phyloP scores from a whole-genome alignment of 2,888 invertebrate genomes.

The Alviniconcha strummeri region DNA sequence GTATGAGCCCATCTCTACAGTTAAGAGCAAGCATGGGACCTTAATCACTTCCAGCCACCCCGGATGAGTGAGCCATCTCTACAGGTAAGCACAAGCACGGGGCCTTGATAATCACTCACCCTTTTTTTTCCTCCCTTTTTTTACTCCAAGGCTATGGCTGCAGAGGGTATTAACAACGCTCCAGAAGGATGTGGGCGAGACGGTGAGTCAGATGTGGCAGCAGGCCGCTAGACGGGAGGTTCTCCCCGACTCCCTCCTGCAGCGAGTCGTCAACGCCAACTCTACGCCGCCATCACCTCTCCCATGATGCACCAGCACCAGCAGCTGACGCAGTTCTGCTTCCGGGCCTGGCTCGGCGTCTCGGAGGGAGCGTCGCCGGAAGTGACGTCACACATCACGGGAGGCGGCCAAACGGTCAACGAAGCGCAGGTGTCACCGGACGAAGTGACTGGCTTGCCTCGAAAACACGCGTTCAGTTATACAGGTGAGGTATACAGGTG shows the following conservation, averaged over 20 bases:
- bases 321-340: not conserved
- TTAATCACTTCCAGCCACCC: too few species aligned
- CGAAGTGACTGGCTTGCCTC: not conserved
- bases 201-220: not conserved
- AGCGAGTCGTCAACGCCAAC: not conserved
- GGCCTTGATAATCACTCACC: too few species aligned
- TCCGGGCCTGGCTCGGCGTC: conserved; percentile 15
- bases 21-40: too few species aligned
- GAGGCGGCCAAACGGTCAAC: too few species aligned
- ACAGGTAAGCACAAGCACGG: too few species aligned
- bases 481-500: conserved; percentile 27
- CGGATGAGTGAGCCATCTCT: too few species aligned
- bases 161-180: not conserved
- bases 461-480: not conserved
- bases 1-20: too few species aligned
- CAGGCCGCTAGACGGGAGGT: not conserved
- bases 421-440: not conserved
- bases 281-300: conserved; percentile 20
- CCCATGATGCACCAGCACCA: not conserved
- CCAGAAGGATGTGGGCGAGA: not conserved
- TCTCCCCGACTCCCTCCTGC: conserved; percentile 9
- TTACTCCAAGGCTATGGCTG: not conserved
- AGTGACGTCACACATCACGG: not conserved
- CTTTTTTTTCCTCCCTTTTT: too few species aligned
- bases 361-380: not conserved